Evolutionary conservation across 1,140 invertebrate species (phyloP), one percentile per base, ranked within the genome.

Genomic region (Dermatophagoides farinae): DNA sequence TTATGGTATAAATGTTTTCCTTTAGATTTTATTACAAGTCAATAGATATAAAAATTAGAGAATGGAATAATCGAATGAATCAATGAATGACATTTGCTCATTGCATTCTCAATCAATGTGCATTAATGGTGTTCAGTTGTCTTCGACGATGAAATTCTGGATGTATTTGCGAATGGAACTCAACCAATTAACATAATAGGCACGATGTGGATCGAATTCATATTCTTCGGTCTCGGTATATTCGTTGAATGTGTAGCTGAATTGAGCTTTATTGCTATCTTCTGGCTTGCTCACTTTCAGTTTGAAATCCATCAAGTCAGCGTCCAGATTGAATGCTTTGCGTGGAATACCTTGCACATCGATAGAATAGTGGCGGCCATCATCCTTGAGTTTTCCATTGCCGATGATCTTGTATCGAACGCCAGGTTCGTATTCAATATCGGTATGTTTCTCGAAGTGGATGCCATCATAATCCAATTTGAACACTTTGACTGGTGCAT

Each of bases 221-320:
- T 52, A 59, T 23, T 59, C 57, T 23, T 59, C 57, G 5, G 16
- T 41, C 23, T 59, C 57, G 49, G 57, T 59, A 16, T 59, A 59
- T 5, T 59, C 51, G 49, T 59, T 59, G 57, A 59, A 59, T 18
- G 57, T 59, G 49, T 59, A 59, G 49, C 44, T 52, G 25, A 59
- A 59, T 18, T 59, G 14, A 16, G 51, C 57, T 38, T 59, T 59
- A 4, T 59, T 59, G 14, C 52, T n/a, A 4, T 12, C 12, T 38
- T 47, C 57, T 11, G 57, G 57, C 16, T 59, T 51, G 10, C 60
- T 41, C 1, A 59, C 57, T 2, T 59, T 59, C 14, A 59, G 20
- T 38, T 59, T 59, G 23, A 59, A 52, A 23, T 59, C 52, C 11
- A 38, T 51, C 10, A 59, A 61, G 18, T 59, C 41, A 16, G 51